phyloP scores from a whole-genome alignment of 2,888 invertebrate genomes.

The Heliconius hortense region DNA sequence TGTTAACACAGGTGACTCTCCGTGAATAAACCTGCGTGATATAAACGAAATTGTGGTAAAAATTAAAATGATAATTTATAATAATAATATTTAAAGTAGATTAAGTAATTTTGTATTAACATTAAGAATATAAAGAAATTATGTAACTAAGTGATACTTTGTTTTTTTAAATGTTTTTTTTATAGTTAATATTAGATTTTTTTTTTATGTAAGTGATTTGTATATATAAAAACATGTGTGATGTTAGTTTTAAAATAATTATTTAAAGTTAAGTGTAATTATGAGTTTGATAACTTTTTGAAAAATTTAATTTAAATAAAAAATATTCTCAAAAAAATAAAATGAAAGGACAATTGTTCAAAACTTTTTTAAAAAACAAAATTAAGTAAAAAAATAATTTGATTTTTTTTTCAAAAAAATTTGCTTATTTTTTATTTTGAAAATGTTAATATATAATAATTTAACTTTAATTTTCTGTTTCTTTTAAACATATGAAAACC shows the following conservation, averaged over 20 bases:
- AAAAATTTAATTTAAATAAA: neutral
- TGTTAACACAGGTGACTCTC: neutral
- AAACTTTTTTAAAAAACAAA: no score
- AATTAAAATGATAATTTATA: neutral
- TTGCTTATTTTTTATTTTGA: neutral
- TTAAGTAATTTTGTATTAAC: neutral
- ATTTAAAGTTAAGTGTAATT: conserved; percentile 15
- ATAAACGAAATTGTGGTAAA: neutral
- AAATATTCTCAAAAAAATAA: no score
- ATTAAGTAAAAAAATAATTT: no score
- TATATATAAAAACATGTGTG: conserved; percentile 27
- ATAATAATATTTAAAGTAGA: neutral
- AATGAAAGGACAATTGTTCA: no score
- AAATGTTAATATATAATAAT: neutral
- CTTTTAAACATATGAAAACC: neutral
- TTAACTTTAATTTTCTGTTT: neutral
- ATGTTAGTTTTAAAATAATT: conserved; percentile 26
- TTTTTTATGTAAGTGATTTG: neutral
- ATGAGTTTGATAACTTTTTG: neutral
- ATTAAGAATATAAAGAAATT: conserved; percentile 11
- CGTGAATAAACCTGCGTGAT: neutral
- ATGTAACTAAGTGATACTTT: conserved; percentile 7
- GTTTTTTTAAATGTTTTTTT: conserved; percentile 10
- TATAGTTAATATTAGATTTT: neutral
- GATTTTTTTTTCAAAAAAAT: neutral